Evolutionary conservation across 1,140 invertebrate species (phyloP), one percentile per base, ranked within the genome.

Genomic region (Drosophila arizonae): DNA sequence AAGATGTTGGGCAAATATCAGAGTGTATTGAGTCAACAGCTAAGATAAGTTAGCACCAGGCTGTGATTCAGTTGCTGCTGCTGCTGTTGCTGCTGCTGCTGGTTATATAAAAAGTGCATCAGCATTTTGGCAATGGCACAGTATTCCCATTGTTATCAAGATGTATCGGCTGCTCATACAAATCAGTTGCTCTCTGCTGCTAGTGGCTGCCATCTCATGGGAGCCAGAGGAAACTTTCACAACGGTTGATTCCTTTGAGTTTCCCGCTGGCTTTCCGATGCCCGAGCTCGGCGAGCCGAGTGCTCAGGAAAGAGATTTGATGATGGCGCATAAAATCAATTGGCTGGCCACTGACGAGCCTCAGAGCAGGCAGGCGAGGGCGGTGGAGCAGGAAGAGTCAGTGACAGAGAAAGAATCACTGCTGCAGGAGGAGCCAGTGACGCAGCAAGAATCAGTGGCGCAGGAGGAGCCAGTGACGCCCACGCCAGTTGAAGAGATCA

Each of bases 81-180:
- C 33, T 36, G 33, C 33, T 36, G 9, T 4, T 30, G 28, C 4
- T 30, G 11, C 26, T 30, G 17, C 54, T 26, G 26, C 51, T 55
- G 68, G 43, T n/a, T 6, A 58, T 85, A 85, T 85, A 85, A 77
- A 84, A 71, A 21, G 26, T 51, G 65, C 13, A 46, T 36, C 64
- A 65, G 45, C 13, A 10, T 39, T 9, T 43, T 33, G 48, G n/a
- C 17, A 33, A 39, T 39, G 64, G 11, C 63, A 86, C 69, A 86
- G 58, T 51, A 33, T 46, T 11, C 50, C 17, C 68, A 50, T 67
- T 26, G 62, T 43, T 41, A 65, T 26, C 63, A 76, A 76, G 64
- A 85, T 85, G 81, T 76, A 61, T 28, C 50, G 39, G 30, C 21
- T 76, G 15, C 54, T 76, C n/a, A 5, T 21, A 15, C 71, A 43